Evolutionary conservation across 1,140 invertebrate species (phyloP).

Genomic region (Sinonovacula constricta): DNA sequence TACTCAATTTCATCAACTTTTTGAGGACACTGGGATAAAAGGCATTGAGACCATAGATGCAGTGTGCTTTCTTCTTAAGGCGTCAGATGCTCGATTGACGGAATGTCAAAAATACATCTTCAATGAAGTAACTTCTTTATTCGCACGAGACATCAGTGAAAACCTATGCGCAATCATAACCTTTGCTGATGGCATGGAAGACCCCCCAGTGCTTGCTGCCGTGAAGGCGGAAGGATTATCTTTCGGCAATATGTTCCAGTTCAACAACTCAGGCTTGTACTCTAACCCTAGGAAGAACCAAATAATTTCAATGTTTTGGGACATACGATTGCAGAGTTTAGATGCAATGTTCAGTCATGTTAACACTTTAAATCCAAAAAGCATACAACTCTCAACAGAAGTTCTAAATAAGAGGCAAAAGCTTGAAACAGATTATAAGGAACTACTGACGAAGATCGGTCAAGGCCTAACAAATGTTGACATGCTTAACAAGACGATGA

Average conservation of each 20-base stretch:
- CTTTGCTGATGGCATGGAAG: constrained; percentile 50
- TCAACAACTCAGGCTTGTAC: constrained; percentile 38
- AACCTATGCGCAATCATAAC: constrained; percentile 56
- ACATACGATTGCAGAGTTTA: constrained; percentile 41
- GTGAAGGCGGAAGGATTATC: constrained; percentile 29
- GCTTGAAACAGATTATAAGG: constrained; percentile 15
- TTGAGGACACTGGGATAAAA: neutral
- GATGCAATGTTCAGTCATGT: constrained; percentile 10
- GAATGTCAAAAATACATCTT: constrained; percentile 52
- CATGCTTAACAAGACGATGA: constrained; percentile 17
- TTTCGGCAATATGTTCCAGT: constrained; percentile 31
- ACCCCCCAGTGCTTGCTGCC: constrained; percentile 40
- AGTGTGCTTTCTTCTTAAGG: too few relatives aligned
- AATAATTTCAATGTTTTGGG: constrained; percentile 42
- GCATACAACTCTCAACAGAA: constrained; percentile 35
- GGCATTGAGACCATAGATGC: constrained; percentile 51
- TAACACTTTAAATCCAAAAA: constrained; percentile 1
- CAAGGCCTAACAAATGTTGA: constrained; percentile 17
- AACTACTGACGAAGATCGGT: constrained; percentile 26
- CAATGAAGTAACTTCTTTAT: constrained; percentile 52
- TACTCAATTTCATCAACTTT: neutral
- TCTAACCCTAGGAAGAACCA: constrained; percentile 1
- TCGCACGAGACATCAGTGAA: constrained; percentile 53
- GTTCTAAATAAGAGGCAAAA: constrained; percentile 29
- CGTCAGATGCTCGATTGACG: constrained; percentile 32